Percentiles rank a stretch among this genome's conserved stretches.
phyloP scores from a whole-genome alignment of 2,888 invertebrate species.

The Trachelus stipa region DNA sequence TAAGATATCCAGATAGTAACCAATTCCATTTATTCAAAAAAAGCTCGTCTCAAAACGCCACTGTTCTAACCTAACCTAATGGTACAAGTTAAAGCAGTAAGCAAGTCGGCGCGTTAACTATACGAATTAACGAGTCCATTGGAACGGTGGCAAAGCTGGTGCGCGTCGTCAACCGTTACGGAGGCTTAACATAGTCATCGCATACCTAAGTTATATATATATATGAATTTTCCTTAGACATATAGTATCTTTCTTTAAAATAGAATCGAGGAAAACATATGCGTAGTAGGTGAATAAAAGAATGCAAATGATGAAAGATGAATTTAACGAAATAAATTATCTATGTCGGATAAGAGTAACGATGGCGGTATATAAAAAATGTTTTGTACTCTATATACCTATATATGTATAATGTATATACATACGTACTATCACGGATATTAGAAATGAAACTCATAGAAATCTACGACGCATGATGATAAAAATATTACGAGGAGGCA shows the following conservation, averaged over 20 bases:
- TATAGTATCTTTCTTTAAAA: not conserved
- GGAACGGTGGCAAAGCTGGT: not conserved
- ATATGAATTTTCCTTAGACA: not conserved
- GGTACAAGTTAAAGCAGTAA: not conserved
- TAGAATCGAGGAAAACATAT: not conserved
- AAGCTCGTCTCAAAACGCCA: not conserved
- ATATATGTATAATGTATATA: too few relatives aligned
- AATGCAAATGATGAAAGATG: not conserved
- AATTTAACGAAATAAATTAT: not conserved
- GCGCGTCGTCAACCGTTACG: slow-evolving; percentile 7
- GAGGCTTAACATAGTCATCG: slow-evolving; percentile 4
- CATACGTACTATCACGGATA: not conserved
- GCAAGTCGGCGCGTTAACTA: not conserved
- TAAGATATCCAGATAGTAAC: not conserved
- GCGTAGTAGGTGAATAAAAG: not conserved
- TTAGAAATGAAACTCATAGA: not conserved
- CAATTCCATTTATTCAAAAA: not conserved
- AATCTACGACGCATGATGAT: not conserved
- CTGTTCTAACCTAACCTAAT: not conserved
- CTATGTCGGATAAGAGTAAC: not conserved
- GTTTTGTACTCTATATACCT: too few relatives aligned
- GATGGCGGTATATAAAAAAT: too few relatives aligned
- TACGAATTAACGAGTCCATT: slow-evolving; percentile 5
- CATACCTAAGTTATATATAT: not conserved
- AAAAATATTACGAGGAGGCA: slow-evolving; percentile 12